These are phyloP conservation scores for Diploptera punctata DNA, from an alignment of 2,888 invertebrate genomes.

Conservation along the genomic window DNA sequence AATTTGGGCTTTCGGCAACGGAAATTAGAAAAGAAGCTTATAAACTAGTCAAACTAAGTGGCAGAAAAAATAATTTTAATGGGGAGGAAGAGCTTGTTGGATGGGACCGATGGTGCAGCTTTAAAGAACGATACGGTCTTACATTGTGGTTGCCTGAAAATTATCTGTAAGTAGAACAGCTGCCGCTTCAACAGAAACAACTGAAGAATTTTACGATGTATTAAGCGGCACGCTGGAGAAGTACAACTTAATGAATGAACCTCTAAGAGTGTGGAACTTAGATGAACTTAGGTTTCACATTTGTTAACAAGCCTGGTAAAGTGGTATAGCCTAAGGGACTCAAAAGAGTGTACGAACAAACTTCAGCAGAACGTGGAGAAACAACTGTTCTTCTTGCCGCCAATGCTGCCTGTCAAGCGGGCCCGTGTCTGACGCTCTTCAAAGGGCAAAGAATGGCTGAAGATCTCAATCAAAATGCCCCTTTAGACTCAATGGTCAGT, in stretches of 20 bases:
- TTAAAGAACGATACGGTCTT: neutral
- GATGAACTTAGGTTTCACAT: neutral
- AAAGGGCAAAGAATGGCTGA: neutral
- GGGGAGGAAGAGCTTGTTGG: neutral
- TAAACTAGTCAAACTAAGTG: neutral
- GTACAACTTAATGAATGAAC: neutral
- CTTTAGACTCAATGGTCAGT: neutral
- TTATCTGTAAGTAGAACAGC: neutral
- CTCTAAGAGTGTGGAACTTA: neutral
- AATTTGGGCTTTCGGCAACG: neutral
- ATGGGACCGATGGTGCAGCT: constrained; percentile 1
- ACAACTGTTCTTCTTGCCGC: neutral
- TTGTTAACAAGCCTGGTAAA: neutral
- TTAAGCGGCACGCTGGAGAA: neutral
- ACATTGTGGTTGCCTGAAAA: neutral
- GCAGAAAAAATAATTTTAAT: neutral
- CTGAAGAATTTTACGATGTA: neutral
- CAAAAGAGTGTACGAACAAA: neutral
- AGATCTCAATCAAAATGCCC: neutral
- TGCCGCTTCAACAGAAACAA: neutral
- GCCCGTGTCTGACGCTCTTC: neutral
- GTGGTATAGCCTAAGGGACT: neutral
- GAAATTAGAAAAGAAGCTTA: neutral
- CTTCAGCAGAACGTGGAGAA: neutral
- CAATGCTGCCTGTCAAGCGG: neutral